Base-by-base conservation (phyloP, 1,140 invertebrate species). In the Dryas iulia region DNA sequence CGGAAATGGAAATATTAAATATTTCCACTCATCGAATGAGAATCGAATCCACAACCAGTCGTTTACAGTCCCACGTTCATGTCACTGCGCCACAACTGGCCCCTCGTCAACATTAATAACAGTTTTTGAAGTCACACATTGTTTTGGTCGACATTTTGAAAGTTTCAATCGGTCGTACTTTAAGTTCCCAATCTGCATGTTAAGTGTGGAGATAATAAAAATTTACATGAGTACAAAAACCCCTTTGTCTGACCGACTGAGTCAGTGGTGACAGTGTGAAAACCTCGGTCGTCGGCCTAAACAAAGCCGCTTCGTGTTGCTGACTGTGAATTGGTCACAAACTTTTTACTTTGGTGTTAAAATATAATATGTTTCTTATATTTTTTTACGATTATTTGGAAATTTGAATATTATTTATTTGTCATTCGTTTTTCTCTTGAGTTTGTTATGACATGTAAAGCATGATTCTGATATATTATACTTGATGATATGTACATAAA, bases 201-300 rank as follows among this genome's bases (percentile, higher is more conserved):
- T 78, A 89, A 89, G 85, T 81, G 76, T 67, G 62, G 63, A 66
- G 76, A 86, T 86, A 87, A 87, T 77, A 81, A 76, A 77, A 83
- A 90, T 90, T 90, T 89, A 89, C 88, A 90, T 90, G 77, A 87
- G 81, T 83, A 87, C 84, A 83, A 78, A 83, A 78, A 76, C 70
- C 11, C 60, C 71, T 83, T 87, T 90, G 83, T 87, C 66, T 66
- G 64, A 64, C 68, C 67, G 68, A 53, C 72, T 85, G 81, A 86
- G 56, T 82, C 82, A 79, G 75, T 31, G 60, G 69, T 66, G 74
- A 69, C 69, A 65, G 76, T 80, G 81, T 84, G 82, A 81, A 84
- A 83, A 83, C 77, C 64, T 71, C 83, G 85, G 85, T 86, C 84
- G 82, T 72, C 82, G 83, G 73, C 81, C 82, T 78, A 82, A 84